Base-by-base conservation (phyloP, 2,113 vertebrate species). In the Phaethornis superciliosus region DNA sequence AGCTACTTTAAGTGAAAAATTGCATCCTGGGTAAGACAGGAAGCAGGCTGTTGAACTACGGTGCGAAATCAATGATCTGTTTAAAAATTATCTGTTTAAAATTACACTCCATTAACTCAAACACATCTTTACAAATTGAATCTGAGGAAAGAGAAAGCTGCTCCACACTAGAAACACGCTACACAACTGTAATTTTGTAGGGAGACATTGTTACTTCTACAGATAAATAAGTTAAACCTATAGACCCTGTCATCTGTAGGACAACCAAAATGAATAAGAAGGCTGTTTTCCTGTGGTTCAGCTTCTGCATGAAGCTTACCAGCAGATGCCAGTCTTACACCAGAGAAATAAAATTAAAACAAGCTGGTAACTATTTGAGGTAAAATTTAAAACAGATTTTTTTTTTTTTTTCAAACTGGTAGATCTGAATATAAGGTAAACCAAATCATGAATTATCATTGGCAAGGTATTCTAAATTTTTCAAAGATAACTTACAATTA, bases 271-370 rank as follows among this genome's bases (percentile, higher is more conserved):
- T 2, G 49, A 62, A 62, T 81, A 84, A 80, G 42, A 17, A 33
- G 37, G 9, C 12, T 52, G 5, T 22, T 70, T 24, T 33, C 8
- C 47, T 76, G 47, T 44, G 21, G 7, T n/a, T 86, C 65, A 51
- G 27, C 20, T 49, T 90, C 46, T 75, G 33, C 55, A 40, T 55
- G n/a, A 78, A 75, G 12, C 15, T 84, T 82, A 69, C 84, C 93
- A 96, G 70, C 59, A 68, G 88, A 85, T 85, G 85, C 72, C 93
- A 88, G 75, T 60, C 85, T 96, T 76, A 65, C 13, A 44, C 40
- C 17, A 86, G 47, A 84, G 32, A 64, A 84, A 78, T n/a, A 76
- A 26, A 72, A 23, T 46, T 84, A 51, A 4, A 62, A 58, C 20
- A 58, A 22, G 19, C 18, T 68, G 69, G 33, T 32, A 51, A 44